Base-by-base conservation (phyloP, 2,113 vertebrate species). In the Myiagra hebetior region DNA sequence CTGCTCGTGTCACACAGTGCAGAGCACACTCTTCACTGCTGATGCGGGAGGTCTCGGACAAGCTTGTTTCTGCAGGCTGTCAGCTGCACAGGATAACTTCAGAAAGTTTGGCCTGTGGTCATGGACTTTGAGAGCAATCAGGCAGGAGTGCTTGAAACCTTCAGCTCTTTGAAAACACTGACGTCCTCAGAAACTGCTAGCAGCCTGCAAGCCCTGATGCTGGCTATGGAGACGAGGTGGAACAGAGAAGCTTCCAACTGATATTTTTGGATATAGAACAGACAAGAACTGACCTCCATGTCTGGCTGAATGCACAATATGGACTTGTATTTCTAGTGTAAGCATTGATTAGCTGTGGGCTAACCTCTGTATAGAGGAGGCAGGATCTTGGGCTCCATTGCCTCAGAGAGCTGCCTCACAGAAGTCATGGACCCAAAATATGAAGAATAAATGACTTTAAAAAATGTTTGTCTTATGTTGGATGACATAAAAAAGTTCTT, bases 21-120 rank as follows among this genome's bases (percentile, higher is more conserved):
- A 56, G 44, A 53, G 30, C 41, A 55, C 1, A 2, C 9, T 33
- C 49, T 42, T 76, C 22, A 2, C 44, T 81, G 73, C 33, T 80
- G 11, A 20, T 5, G 11, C 2, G 9, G 14, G 37, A 72, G 11
- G 18, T 85, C 57, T 39, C 0, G 0, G 24, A 26, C 31, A 42
- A 56, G 31, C 30, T 74, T 49, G 24, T 41, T 56, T 70, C 55
- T 74, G 28, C 13, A 91, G 50, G 24, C 31, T 73, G 23, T 33
- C 49, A 67, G 26, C 65, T 79, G 69, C 52, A 72, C 33, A 86
- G 6, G 9, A 8, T 13, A 46, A n/a, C 17, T 22, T 35, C 33
- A 41, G 23, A 21, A 84, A 56, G 14, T 60, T 69, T 86, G 27
- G 41, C 15, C 31, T 13, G 0, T 60, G 49, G 22, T 26, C 33